Conservation (phyloP, 92 coral and sea anemone species). For the Epizoanthus fatuus region DNA sequence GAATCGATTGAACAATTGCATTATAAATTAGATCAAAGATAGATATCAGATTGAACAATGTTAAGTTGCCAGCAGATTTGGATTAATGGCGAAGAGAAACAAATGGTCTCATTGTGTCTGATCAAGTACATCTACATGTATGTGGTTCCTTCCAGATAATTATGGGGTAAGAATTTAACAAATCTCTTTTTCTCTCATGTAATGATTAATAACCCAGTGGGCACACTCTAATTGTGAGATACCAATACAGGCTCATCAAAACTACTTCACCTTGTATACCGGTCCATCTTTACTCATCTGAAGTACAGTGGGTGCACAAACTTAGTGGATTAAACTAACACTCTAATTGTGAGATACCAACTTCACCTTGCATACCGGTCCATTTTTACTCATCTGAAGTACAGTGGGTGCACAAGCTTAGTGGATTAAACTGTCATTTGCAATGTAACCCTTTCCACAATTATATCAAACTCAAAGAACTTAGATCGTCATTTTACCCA, state of each 20-base stretch:
- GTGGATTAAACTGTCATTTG: conserved; percentile 36
- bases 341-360: neutral
- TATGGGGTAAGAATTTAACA: too few relatives aligned
- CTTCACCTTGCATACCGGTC: too few relatives aligned
- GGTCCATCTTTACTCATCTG: conserved; percentile 9
- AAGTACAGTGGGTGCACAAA: neutral
- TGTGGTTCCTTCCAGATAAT: too few relatives aligned
- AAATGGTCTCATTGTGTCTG: too few relatives aligned
- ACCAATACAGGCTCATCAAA: neutral
- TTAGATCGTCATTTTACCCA: conserved; percentile 2
- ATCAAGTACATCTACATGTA: too few relatives aligned
- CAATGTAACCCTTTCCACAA: conserved; percentile 26
- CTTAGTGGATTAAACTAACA: conserved; percentile 14
- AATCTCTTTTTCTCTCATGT: too few relatives aligned
- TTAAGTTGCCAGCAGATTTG: too few relatives aligned
- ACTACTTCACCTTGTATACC: neutral
- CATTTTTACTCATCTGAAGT: conserved; percentile 18
- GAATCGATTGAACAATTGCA: too few relatives aligned
- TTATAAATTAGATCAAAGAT: too few relatives aligned
- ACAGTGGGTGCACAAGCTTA: conserved; percentile 3
- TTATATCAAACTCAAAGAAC: conserved; percentile 26
- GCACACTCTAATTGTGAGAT: neutral
- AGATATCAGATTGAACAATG: too few relatives aligned
- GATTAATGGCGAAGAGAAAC: too few relatives aligned
- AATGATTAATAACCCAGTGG: too few relatives aligned